Conservation (phyloP, 2,888 invertebrate species). For the Agrochola litura region DNA sequence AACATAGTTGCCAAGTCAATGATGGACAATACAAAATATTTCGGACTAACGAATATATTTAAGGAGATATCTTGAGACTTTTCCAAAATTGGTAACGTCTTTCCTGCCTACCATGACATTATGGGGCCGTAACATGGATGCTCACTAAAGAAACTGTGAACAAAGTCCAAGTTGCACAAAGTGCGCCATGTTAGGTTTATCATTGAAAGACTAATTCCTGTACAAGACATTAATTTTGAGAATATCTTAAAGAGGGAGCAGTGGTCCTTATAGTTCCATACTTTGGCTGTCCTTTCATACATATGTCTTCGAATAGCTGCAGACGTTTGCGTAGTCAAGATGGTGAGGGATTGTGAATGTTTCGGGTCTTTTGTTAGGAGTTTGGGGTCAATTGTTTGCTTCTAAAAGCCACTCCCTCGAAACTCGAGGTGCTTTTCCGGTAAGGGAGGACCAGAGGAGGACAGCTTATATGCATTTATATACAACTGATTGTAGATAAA, state of each 20-base stretch:
- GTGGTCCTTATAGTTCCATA: not conserved
- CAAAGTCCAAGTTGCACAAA: not conserved
- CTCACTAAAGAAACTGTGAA: not conserved
- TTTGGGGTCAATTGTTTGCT: conserved; percentile 50
- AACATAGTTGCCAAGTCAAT: not conserved
- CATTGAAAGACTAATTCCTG: not conserved
- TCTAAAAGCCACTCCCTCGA: conserved; percentile 44
- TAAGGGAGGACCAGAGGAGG: conserved; percentile 34
- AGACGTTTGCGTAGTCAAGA: conserved; percentile 18
- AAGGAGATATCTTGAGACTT: not conserved
- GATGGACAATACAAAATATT: not conserved
- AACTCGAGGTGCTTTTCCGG: conserved; percentile 37
- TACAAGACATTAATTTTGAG: not conserved
- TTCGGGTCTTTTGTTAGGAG: conserved; percentile 32
- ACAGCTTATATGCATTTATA: conserved; percentile 39
- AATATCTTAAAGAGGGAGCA: not conserved
- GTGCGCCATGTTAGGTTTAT: not conserved
- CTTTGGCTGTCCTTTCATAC: conserved; percentile 21
- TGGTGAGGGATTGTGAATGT: conserved; percentile 18
- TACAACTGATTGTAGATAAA: conserved; percentile 46
- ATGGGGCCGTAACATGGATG: not conserved
- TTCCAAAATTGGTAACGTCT: not conserved
- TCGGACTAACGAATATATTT: not conserved
- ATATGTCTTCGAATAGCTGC: conserved; percentile 25
- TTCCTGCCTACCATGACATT: not conserved